Evolutionary conservation across 2,888 invertebrate genomes (phyloP).

Genomic region (Sialis lutaria): DNA sequence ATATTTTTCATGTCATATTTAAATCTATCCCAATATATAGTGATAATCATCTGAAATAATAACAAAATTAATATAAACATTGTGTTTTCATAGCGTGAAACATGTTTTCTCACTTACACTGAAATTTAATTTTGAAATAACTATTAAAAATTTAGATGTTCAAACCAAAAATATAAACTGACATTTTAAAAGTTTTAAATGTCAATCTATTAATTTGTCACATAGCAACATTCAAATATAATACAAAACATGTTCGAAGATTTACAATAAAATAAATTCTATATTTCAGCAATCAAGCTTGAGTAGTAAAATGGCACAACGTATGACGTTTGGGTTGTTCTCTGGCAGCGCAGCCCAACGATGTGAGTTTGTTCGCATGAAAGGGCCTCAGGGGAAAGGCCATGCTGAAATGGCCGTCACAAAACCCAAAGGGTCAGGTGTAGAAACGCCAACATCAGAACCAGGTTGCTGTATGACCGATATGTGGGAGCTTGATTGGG

Average conservation of each 20-base stretch:
- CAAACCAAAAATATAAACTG: neutral
- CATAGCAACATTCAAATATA: too few species aligned
- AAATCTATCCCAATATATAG: too few species aligned
- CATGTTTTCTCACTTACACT: too few species aligned
- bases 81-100: too few species aligned
- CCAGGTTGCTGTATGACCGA: conserved; percentile 68
- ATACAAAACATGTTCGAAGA: neutral
- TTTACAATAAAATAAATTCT: neutral
- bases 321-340: conserved; percentile 86
- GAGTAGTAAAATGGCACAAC: conserved; percentile 85
- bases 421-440: conserved; percentile 80
- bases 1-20: too few species aligned
- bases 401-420: conserved; percentile 96
- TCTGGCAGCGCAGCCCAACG: conserved; percentile 59
- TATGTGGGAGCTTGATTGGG: conserved; percentile 81
- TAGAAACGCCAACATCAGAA: conserved; percentile 89
- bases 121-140: too few species aligned
- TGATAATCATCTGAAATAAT: too few species aligned
- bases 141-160: too few species aligned
- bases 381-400: conserved; percentile 90
- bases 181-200: neutral
- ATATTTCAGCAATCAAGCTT: conserved; percentile 66
- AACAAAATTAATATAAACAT: too few species aligned
- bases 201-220: neutral
- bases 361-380: conserved; percentile 96